Evolutionary conservation across 2,113 vertebrate species (phyloP).

Genomic region (Rattus norvegicus): GRCr8 NC_086037.1:47352501-47353000

Average conservation of each 20-base stretch:
- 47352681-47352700: conserved; percentile 44
- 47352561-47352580: background rate
- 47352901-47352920: background rate
- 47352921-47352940: background rate
- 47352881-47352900: background rate
- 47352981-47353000: conserved; percentile 24
- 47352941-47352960: background rate
- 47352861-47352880: background rate
- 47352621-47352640: background rate
- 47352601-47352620: background rate
- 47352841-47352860: conserved; percentile 32
- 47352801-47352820: background rate
- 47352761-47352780: background rate
- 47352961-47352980: background rate
- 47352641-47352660: background rate
- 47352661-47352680: conserved; percentile 79
- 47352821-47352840: background rate
- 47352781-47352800: background rate
- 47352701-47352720: background rate
- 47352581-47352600: background rate
- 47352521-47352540: background rate
- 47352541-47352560: background rate
- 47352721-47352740: background rate
- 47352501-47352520: background rate
- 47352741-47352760: background rate